phyloP scores from a whole-genome alignment of 2,113 vertebrate species.

The Neopipo cinnamomea region DNA sequence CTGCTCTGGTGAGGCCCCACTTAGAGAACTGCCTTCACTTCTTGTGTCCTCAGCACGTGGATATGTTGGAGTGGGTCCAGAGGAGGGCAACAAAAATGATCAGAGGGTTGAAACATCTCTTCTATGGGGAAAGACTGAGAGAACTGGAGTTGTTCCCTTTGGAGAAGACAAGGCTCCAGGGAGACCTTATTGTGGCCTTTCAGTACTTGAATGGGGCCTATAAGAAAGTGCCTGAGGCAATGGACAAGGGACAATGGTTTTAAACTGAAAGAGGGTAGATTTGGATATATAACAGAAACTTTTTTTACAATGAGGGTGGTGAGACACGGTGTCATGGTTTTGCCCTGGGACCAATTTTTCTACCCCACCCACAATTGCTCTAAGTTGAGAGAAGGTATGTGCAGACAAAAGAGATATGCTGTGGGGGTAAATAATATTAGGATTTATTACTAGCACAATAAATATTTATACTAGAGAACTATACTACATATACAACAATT shows the following conservation, averaged over 20 bases:
- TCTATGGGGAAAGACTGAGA: background rate
- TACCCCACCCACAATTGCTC: no score
- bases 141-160: background rate
- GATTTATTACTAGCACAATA: no score
- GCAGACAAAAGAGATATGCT: no score
- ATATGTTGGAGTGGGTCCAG: background rate
- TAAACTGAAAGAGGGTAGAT: background rate
- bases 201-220: background rate
- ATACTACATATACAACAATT: no score
- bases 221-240: background rate
- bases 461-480: no score
- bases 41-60: background rate
- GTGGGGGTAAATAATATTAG: no score
- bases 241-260: background rate
- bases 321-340: no score
- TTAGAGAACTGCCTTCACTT: background rate
- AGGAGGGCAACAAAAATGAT: background rate
- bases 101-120: background rate
- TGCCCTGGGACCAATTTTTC: no score
- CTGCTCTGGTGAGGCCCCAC: background rate
- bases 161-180: background rate
- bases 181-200: background rate
- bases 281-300: background rate
- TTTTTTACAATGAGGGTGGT: fast-evolving
- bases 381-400: no score